Percentiles rank a stretch among this genome's conserved stretches.
phyloP scores from a whole-genome alignment of 2,113 vertebrate species.

The Rhabdornis inornatus region DNA sequence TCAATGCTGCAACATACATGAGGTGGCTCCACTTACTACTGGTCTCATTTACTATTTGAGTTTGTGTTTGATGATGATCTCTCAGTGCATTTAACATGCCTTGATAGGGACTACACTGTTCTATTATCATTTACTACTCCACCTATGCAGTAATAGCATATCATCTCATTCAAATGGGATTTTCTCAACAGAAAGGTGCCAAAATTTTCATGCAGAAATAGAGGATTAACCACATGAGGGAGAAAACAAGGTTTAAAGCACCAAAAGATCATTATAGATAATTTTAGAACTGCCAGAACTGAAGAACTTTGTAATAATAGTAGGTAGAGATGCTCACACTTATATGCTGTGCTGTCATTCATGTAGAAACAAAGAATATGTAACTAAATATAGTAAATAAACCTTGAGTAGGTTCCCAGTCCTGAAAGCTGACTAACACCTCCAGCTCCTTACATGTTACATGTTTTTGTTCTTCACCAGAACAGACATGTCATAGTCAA shows the following conservation, averaged over 20 bases:
- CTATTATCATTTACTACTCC: background rate
- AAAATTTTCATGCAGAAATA: background rate
- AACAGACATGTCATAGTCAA: background rate
- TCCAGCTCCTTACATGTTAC: background rate
- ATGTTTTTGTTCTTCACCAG: background rate
- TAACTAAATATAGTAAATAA: constrained; percentile 24
- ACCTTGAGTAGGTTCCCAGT: background rate
- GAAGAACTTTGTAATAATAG: background rate
- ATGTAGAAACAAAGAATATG: background rate
- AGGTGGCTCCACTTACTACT: background rate
- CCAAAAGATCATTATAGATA: background rate
- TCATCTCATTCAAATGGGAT: background rate
- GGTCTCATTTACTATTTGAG: background rate
- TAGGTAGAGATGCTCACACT: background rate
- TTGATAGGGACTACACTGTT: background rate
- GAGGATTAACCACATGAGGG: background rate
- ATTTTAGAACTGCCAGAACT: constrained; percentile 1
- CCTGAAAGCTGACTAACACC: background rate
- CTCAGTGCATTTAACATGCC: background rate
- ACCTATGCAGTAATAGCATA: background rate
- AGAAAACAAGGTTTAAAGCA: background rate
- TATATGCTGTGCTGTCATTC: background rate
- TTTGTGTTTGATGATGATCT: background rate
- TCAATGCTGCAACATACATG: background rate
- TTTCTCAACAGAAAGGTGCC: background rate